Conservation (phyloP, 2,888 invertebrate genomes). For the Apamea epomidion region DNA sequence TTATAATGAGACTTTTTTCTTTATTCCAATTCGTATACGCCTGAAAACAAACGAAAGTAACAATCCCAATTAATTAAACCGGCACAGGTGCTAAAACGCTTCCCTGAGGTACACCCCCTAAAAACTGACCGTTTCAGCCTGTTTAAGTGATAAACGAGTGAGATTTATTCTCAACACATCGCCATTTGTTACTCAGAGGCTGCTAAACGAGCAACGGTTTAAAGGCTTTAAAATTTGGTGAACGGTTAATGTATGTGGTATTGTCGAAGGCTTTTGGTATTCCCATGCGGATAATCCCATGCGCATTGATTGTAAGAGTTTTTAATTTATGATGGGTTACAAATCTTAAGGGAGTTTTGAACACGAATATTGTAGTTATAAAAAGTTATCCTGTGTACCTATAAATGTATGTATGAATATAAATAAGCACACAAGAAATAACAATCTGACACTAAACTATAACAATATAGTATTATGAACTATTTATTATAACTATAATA, state of each 20-base stretch:
- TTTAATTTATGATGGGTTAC: background rate
- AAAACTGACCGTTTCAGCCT: constrained; percentile 71
- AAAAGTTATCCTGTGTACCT: background rate
- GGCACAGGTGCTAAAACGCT: constrained; percentile 72
- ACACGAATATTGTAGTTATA: background rate
- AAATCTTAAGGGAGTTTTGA: background rate
- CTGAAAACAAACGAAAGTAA: background rate
- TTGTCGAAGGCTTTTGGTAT: constrained; percentile 69
- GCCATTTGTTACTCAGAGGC: constrained; percentile 82
- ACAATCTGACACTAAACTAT: background rate
- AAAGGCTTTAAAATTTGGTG: constrained; percentile 79
- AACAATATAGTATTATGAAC: no score
- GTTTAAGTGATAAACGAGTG: constrained; percentile 82
- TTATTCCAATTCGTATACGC: no score
- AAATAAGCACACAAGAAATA: background rate
- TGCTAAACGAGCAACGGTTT: constrained; percentile 77
- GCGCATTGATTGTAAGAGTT: background rate
- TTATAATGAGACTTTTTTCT: background rate
- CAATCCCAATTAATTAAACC: constrained; percentile 43
- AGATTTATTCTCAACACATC: constrained; percentile 82
- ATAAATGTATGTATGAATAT: background rate
- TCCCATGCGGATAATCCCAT: constrained; percentile 15
- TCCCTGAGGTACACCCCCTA: constrained; percentile 75
- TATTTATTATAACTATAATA: no score
- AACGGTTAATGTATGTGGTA: constrained; percentile 70